These are phyloP conservation scores for Propithecus coquereli DNA, from an alignment of 2,113 vertebrate genomes.

Conservation along the genomic window DNA sequence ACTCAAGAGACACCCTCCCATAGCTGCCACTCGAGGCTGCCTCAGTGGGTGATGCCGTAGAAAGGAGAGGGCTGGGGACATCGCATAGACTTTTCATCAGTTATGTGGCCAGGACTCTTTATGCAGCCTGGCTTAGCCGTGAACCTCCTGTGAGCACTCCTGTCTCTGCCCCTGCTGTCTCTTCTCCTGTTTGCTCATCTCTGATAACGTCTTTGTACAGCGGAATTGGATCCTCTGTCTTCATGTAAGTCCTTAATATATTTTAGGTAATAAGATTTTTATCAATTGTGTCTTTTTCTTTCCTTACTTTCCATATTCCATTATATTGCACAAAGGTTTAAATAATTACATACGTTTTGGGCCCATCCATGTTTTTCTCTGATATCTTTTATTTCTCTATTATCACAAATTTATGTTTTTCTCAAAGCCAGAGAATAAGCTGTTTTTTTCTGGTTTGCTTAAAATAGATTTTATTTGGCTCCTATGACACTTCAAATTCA, in stretches of 20 bases:
- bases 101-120: background rate
- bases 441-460: constrained; percentile 1
- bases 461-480: background rate
- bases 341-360: background rate
- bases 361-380: background rate
- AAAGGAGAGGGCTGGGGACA: background rate
- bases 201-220: background rate
- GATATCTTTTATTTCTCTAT: background rate
- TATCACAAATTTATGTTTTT: background rate
- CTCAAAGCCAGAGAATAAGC: background rate
- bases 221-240: background rate
- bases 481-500: background rate
- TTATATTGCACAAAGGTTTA: background rate
- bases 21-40: background rate
- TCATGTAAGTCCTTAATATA: background rate
- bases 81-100: fast-evolving
- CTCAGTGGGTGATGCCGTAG: background rate
- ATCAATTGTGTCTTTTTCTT: background rate
- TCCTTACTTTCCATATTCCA: background rate
- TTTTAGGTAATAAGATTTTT: background rate
- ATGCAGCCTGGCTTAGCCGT: background rate
- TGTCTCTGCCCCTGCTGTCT: background rate
- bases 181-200: background rate
- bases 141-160: fast-evolving
- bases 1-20: background rate